phyloP scores from a whole-genome alignment of 2,888 invertebrate species.

The Myopa tessellatipennis region DNA sequence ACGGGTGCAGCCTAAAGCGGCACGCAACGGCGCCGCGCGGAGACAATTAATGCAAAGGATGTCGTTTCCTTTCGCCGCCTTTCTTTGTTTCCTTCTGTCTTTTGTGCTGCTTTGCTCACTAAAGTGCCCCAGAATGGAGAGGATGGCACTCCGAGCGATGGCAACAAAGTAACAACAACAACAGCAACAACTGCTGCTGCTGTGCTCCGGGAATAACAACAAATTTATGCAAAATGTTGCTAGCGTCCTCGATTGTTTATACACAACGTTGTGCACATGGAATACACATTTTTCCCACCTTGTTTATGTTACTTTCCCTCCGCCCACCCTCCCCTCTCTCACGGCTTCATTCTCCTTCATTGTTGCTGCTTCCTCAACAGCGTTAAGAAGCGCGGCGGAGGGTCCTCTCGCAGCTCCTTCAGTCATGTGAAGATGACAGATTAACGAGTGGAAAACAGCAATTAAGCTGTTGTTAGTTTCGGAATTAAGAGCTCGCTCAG shows the following conservation, averaged over 20 bases:
- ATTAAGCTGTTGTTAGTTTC: constrained; percentile 9
- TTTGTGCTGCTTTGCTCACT: too few species aligned
- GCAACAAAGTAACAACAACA: too few species aligned
- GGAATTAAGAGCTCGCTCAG: background rate
- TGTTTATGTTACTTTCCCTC: background rate
- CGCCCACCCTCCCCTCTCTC: background rate
- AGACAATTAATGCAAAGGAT: background rate
- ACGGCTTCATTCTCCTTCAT: background rate
- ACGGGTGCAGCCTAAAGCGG: background rate
- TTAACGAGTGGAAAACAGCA: constrained; percentile 19
- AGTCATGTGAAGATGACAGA: constrained; percentile 20
- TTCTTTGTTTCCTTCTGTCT: too few species aligned
- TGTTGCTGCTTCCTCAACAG: background rate
- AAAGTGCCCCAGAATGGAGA: too few species aligned
- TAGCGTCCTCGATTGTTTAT: background rate
- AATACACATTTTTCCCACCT: too few species aligned
- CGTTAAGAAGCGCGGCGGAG: background rate
- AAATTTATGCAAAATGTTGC: too few species aligned
- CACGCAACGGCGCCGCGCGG: background rate
- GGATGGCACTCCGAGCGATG: too few species aligned
- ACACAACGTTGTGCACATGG: too few species aligned
- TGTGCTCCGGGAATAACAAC: too few species aligned
- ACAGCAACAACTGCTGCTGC: too few species aligned
- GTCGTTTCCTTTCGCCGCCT: too few species aligned
- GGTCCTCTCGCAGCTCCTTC: too few species aligned